Base-by-base conservation (phyloP, 2,888 invertebrate genomes). In the Perithous albicinctus region DNA sequence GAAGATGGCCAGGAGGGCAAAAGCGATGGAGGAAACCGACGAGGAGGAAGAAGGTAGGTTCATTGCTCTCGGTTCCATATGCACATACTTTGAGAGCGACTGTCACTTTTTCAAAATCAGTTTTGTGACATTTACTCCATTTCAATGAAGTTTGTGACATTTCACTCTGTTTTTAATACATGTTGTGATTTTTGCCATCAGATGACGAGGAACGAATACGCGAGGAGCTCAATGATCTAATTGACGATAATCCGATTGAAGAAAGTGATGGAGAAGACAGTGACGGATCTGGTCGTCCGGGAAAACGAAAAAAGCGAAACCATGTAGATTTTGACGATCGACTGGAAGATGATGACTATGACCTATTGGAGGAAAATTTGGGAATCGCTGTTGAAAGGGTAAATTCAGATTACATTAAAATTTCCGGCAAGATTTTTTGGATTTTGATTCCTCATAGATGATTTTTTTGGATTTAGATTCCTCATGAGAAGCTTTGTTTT, bases 301-400 rank as follows among this genome's bases (percentile, higher is more conserved):
- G 95, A 87, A 95, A 97, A 87, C 96, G 96, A 87, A 97, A 97
- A 87, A 97, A 97, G 92, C 96, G 96, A 91, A 97, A 98, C 89
- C 96, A 97, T 87, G 97, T 97, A 91, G 97, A 98, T 90, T 94
- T 97, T 76, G 98, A 98, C 93, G 98, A 99, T 92, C 95, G 98
- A 72, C 93, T 99, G 18, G 99, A 99, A 92, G 99, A 99, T 90
- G 99, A 99, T 89, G 99, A 99, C 94, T 98, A 98, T 92, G 99
- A 99, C 92, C 94, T 99, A 54, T 96, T 99, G 88, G 99, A 99
- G 92, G 99, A 99, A 93, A 99, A 99, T 95, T 95, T 99, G 90
- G 99, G 99, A 83, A 97, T 98, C 1, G 98, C 98, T 95, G 96
- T 99, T 84, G 96, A 97, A 92, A 95, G 97, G 92, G 97, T 97